Percentiles rank a stretch among this genome's conserved stretches.
Conservation (phyloP, 2,797 vertebrate species). For the Tenualosa ilisha region DNA sequence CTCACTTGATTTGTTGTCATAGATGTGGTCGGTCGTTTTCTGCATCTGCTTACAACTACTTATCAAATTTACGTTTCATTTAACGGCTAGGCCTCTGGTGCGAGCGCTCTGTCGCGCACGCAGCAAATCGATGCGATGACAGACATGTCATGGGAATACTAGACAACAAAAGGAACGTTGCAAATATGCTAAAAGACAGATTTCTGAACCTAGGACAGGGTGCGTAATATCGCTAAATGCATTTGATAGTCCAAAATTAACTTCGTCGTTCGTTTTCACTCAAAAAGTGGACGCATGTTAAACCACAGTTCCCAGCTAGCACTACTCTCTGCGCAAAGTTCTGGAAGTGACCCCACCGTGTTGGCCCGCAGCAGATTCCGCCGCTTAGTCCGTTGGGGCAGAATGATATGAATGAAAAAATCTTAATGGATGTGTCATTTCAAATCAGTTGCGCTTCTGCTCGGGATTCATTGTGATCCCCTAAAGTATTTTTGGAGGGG, state of each 20-base stretch:
- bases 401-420: conserved; percentile 9
- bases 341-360: background rate
- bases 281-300: background rate
- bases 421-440: background rate
- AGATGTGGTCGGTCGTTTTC: background rate
- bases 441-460: background rate
- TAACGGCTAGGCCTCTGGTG: background rate
- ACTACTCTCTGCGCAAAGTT: background rate
- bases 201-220: background rate
- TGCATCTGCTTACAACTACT: background rate
- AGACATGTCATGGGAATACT: background rate
- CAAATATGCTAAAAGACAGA: background rate
- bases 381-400: background rate
- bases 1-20: background rate
- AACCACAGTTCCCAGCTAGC: background rate
- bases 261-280: background rate
- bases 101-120: background rate
- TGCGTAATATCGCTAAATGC: background rate
- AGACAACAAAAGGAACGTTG: background rate
- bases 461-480: background rate
- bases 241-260: background rate
- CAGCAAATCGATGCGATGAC: background rate
- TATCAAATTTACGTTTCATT: background rate
- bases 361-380: background rate
- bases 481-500: conserved; percentile 5